These are phyloP conservation scores for Thera obeliscata DNA, from an alignment of 2,888 invertebrate species.

Conservation along the genomic window DNA sequence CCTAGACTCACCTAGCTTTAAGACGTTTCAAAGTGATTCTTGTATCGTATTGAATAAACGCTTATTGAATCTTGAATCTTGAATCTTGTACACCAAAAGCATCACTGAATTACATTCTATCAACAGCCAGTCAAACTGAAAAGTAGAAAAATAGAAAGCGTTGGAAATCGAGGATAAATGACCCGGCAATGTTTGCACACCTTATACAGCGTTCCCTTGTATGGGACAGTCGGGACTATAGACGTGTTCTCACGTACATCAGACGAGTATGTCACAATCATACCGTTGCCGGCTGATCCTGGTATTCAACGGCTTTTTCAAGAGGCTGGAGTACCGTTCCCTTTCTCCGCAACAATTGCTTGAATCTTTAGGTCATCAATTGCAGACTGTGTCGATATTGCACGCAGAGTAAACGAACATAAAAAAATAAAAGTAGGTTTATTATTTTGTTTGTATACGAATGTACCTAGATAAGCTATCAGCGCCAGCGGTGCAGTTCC, in stretches of 20 bases:
- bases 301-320: slow-evolving; percentile 44
- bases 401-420: too few relatives aligned
- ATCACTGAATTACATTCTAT: neutral
- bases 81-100: too few relatives aligned
- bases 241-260: slow-evolving; percentile 68
- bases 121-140: neutral
- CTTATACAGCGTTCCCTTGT: slow-evolving; percentile 62
- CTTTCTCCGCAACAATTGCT: neutral
- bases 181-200: slow-evolving; percentile 56
- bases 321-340: slow-evolving; percentile 26
- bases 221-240: slow-evolving; percentile 56
- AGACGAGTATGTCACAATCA: slow-evolving; percentile 39
- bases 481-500: too few relatives aligned
- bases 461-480: too few relatives aligned
- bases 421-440: too few relatives aligned
- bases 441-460: too few relatives aligned
- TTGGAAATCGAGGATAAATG: slow-evolving; percentile 60
- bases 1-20: too few relatives aligned
- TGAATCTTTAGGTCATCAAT: neutral
- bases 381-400: neutral
- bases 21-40: too few relatives aligned
- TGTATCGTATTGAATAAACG: too few relatives aligned
- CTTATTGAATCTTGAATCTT: too few relatives aligned
- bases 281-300: slow-evolving; percentile 50
- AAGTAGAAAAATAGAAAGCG: slow-evolving; percentile 58